Evolutionary conservation across 1,140 invertebrate genomes (phyloP).

Genomic region (Tribolium castaneum): DNA sequence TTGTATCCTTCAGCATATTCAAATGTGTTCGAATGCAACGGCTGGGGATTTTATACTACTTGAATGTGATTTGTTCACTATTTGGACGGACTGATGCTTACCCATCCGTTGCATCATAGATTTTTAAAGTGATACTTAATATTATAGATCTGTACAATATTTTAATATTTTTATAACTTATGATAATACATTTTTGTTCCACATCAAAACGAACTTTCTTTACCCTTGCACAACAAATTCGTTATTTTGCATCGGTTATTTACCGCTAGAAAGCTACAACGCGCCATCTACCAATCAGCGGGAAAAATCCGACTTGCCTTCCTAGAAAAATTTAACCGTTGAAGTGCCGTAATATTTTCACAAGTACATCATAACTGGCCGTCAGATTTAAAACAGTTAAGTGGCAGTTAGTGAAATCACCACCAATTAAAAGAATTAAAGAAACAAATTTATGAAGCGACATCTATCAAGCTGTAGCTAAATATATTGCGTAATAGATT

Average conservation of each 20-base stretch:
- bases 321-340: too few relatives aligned
- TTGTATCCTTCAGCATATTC: slow-evolving; percentile 40
- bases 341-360: too few relatives aligned
- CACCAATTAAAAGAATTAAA: too few relatives aligned
- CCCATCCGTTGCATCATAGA: slow-evolving; percentile 38
- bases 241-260: background rate
- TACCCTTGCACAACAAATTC: background rate
- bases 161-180: slow-evolving; percentile 40
- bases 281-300: too few relatives aligned
- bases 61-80: slow-evolving; percentile 31
- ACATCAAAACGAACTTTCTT: background rate
- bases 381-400: too few relatives aligned
- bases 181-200: slow-evolving; percentile 30
- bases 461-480: too few relatives aligned
- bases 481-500: too few relatives aligned
- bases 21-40: slow-evolving; percentile 28
- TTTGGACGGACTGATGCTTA: slow-evolving; percentile 36
- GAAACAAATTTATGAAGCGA: too few relatives aligned
- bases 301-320: too few relatives aligned
- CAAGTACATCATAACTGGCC: too few relatives aligned
- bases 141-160: slow-evolving; percentile 37
- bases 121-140: slow-evolving; percentile 40
- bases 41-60: slow-evolving; percentile 24
- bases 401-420: too few relatives aligned
- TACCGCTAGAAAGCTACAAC: too few relatives aligned